Conservation (phyloP, 2,797 vertebrate species). For the Tokudaia muenninki region DNA sequence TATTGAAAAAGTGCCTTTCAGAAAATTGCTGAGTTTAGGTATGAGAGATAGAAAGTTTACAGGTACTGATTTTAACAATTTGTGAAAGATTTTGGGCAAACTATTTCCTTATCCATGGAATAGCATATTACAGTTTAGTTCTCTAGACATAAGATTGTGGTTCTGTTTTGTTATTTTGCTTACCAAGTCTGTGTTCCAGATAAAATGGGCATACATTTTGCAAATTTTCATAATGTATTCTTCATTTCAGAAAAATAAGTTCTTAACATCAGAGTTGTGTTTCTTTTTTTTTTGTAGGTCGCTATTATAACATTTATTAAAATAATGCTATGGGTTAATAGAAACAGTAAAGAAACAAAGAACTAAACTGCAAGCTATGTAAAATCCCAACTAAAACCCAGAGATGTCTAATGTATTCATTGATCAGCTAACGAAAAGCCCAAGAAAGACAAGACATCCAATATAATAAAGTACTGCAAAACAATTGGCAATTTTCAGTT, state of each 20-base stretch:
- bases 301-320: slow-evolving; percentile 95
- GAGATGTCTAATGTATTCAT: slow-evolving; percentile 91
- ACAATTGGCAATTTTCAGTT: slow-evolving; percentile 93
- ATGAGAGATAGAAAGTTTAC: slow-evolving; percentile 16
- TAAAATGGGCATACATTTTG: not conserved
- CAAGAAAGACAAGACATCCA: slow-evolving; percentile 91
- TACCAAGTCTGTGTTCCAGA: not conserved
- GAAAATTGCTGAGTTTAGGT: not conserved
- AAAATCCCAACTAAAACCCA: slow-evolving; percentile 92
- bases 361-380: slow-evolving; percentile 94
- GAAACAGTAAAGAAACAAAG: slow-evolving; percentile 94
- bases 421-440: slow-evolving; percentile 92
- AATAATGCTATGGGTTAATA: slow-evolving; percentile 95
- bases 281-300: slow-evolving; percentile 86
- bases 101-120: not conserved
- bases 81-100: not conserved
- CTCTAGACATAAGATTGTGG: not conserved
- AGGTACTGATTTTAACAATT: not conserved
- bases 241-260: not conserved
- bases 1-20: not conserved
- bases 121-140: not conserved
- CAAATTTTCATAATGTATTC: not conserved
- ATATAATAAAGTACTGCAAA: slow-evolving; percentile 94
- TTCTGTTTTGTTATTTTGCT: not conserved
- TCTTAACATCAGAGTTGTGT: not conserved